Base-by-base conservation (phyloP, 2,888 invertebrate genomes). In the Eueremaeus valkanovi region DNA sequence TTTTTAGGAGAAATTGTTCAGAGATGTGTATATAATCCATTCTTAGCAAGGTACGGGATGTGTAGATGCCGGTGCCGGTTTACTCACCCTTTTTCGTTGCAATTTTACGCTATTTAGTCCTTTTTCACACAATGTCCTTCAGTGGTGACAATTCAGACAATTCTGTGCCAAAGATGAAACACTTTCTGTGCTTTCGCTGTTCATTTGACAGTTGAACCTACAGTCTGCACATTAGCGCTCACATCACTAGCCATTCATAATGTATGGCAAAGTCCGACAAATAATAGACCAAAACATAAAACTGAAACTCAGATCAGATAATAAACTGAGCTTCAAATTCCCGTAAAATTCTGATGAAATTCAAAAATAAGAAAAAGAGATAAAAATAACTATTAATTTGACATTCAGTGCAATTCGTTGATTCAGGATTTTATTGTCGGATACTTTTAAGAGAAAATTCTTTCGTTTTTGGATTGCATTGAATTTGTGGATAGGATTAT, bases 91-190 rank as follows among this genome's bases (percentile, higher is more conserved):
- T 66, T 63, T 40, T 36, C 2, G 66, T 24, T 9, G 66, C 66
- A 66, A 66, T 66, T 66, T 66, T 40, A 66, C 66, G 66, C 66
- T 66, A 21, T 66, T 66, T 66, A 66, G 66, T 66, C 66, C 24
- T 66, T 66, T 66, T 66, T 66, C 21, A 33, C 11, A n/a, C 9
- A 31, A n/a, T 36, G 36, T 40, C 31, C 40, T 13, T 66, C 63
- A 63, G n/a, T n/a, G n/a, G n/a, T n/a, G n/a, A n/a, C n/a, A n/a
- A n/a, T 66, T 66, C 40, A 40, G 36, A 66, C 66, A 66, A 66
- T 66, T 66, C 40, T 66, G 11, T 31, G n/a, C 24, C 16, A 66
- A 36, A 40, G 24, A n/a, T 66, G 33, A 33, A 63, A 36, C 33
- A 66, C 31, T 66, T 40, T 40, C 21, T 18, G 16, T 66, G 58